Conservation (phyloP, 2,888 invertebrate genomes). For the Priapulus caudatus region DNA sequence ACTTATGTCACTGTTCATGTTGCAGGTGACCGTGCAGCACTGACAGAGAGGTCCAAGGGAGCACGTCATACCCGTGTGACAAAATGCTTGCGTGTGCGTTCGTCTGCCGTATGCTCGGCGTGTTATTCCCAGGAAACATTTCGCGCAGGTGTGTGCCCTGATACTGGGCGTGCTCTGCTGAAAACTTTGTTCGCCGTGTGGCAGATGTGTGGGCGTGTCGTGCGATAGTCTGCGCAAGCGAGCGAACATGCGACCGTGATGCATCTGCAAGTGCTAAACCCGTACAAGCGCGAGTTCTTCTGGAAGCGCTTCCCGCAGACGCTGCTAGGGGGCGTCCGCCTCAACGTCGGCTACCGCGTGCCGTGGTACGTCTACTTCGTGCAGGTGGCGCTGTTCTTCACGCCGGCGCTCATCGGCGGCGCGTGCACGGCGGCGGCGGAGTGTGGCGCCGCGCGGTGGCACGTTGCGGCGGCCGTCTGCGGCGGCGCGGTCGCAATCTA, state of each 20-base stretch:
- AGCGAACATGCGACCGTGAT: not conserved
- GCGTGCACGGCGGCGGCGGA: slow-evolving; percentile 31
- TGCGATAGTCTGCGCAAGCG: too few species aligned
- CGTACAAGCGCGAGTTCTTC: slow-evolving; percentile 35
- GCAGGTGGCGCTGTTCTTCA: slow-evolving; percentile 30
- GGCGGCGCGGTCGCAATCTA: slow-evolving; percentile 27
- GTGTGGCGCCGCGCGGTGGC: slow-evolving; percentile 15
- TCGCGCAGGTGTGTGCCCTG: too few species aligned
- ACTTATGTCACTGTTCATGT: too few species aligned
- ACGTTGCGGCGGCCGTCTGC: slow-evolving; percentile 23
- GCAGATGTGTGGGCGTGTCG: too few species aligned
- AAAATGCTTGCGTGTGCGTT: too few species aligned
- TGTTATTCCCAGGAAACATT: too few species aligned
- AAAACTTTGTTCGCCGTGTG: too few species aligned
- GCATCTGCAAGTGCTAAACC: slow-evolving; percentile 29
- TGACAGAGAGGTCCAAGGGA: too few species aligned
- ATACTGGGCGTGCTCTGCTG: too few species aligned
- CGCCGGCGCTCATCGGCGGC: slow-evolving; percentile 33
- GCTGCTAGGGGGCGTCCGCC: slow-evolving; percentile 33
- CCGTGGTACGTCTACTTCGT: slow-evolving; percentile 32
- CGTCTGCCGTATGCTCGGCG: too few species aligned
- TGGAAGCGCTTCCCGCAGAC: slow-evolving; percentile 36
- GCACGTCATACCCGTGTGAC: too few species aligned
- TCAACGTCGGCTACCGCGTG: slow-evolving; percentile 31
- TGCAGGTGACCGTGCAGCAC: too few species aligned